phyloP scores from a whole-genome alignment of 2,797 vertebrate species.

The Dromococcyx pavoninus region DNA sequence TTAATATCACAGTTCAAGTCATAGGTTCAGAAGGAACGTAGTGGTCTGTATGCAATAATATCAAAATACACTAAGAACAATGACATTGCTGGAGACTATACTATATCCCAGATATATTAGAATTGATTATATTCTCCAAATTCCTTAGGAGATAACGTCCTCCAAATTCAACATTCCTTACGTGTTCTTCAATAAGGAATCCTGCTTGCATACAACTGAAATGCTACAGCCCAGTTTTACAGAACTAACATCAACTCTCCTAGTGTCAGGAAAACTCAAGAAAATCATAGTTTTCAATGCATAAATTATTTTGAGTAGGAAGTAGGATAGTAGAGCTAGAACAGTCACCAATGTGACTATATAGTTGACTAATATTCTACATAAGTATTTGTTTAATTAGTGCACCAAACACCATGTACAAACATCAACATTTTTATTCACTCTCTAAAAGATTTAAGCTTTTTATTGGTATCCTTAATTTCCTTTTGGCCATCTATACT shows the following conservation, averaged over 20 bases:
- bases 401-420: not conserved
- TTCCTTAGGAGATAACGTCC: not conserved
- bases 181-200: not conserved
- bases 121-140: not conserved
- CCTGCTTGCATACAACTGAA: not conserved
- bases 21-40: not conserved
- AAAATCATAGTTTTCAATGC: not conserved
- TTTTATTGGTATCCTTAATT: not conserved
- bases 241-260: not conserved
- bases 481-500: not conserved
- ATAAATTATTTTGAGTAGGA: not conserved
- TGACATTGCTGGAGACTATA: not conserved
- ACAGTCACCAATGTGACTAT: not conserved
- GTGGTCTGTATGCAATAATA: not conserved
- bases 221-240: not conserved
- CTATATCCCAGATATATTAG: not conserved
- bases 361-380: not conserved
- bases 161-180: not conserved
- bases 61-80: not conserved
- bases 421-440: not conserved
- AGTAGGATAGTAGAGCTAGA: not conserved
- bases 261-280: not conserved
- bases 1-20: not conserved
- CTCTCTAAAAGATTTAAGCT: not conserved
- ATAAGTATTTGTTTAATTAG: not conserved